phyloP scores from a whole-genome alignment of 2,797 vertebrate species.

The Masticophis lateralis region DNA sequence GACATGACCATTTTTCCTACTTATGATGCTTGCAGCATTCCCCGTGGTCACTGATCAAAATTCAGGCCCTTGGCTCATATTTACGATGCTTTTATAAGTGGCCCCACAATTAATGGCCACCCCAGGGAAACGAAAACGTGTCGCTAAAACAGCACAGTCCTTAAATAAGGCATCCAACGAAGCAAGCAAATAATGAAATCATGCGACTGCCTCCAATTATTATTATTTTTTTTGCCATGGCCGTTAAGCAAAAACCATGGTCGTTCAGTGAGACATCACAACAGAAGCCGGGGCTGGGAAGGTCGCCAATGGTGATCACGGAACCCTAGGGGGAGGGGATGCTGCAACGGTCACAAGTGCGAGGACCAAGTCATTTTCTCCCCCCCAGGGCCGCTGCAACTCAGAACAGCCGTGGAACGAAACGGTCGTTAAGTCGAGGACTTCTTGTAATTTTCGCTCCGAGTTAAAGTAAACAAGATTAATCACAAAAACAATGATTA shows the following conservation, averaged over 20 bases:
- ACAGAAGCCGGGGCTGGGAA: not conserved
- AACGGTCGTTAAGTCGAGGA: not conserved
- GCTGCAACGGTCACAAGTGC: not conserved
- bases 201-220: fast-evolving
- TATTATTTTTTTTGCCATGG: not conserved
- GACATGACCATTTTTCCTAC: not conserved
- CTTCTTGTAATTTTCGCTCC: not conserved
- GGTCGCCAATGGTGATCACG: not conserved
- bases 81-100: no score
- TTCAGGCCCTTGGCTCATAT: not conserved
- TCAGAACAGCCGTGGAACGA: not conserved
- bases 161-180: no score
- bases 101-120: no score
- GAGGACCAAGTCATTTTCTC: fast-evolving
- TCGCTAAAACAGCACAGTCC: no score
- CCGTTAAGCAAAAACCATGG: not conserved
- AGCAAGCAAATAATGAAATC: not conserved
- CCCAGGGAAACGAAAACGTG: no score
- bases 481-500: not conserved
- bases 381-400: not conserved
- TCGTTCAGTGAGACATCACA: not conserved
- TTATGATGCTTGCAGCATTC: no score
- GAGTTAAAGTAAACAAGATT: not conserved
- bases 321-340: fast-evolving
- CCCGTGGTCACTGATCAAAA: no score